A percentile compares a stretch with the other conserved stretches of the same genome.
Evolutionary conservation across 2,113 vertebrate species (phyloP).

Genomic region (Salvator merianae): DNA sequence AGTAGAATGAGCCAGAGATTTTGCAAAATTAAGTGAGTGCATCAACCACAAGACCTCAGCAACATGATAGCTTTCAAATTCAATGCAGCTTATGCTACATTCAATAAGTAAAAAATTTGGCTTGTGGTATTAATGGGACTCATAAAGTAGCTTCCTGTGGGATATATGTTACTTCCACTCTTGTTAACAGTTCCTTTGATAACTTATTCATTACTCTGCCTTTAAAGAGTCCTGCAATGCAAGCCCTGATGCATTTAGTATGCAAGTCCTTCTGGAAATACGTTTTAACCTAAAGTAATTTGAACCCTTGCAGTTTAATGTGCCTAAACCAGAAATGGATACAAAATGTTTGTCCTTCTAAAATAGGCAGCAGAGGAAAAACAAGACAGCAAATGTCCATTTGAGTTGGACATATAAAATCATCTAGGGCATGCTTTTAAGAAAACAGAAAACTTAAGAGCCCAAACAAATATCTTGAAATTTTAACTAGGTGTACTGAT

Average conservation of each 20-base stretch:
- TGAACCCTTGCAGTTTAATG: conserved; percentile 50
- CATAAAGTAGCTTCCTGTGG: conserved; percentile 66
- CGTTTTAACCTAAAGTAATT: conserved; percentile 63
- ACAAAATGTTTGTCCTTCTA: conserved; percentile 26
- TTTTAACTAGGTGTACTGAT: too few relatives aligned
- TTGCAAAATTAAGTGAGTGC: conserved; percentile 51
- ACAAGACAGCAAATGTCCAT: conserved; percentile 7
- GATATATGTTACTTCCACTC: conserved; percentile 65
- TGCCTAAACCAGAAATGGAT: conserved; percentile 35
- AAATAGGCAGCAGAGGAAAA: conserved; percentile 18
- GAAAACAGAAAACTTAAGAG: not conserved
- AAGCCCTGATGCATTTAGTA: conserved; percentile 53
- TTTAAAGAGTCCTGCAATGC: conserved; percentile 54
- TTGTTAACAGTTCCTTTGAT: conserved; percentile 70
- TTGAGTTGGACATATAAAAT: not conserved
- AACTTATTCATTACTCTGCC: conserved; percentile 69
- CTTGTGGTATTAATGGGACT: conserved; percentile 64
- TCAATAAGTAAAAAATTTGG: conserved; percentile 64
- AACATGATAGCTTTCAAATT: conserved; percentile 36
- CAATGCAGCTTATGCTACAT: conserved; percentile 59
- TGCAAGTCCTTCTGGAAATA: conserved; percentile 62
- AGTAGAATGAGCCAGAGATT: conserved; percentile 23
- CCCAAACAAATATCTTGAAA: not conserved
- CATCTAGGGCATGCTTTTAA: not conserved
- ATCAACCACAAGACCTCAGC: conserved; percentile 49